Evolutionary conservation across 1,140 invertebrate genomes (phyloP).

Genomic region (Neotoxoptera formosana): DNA sequence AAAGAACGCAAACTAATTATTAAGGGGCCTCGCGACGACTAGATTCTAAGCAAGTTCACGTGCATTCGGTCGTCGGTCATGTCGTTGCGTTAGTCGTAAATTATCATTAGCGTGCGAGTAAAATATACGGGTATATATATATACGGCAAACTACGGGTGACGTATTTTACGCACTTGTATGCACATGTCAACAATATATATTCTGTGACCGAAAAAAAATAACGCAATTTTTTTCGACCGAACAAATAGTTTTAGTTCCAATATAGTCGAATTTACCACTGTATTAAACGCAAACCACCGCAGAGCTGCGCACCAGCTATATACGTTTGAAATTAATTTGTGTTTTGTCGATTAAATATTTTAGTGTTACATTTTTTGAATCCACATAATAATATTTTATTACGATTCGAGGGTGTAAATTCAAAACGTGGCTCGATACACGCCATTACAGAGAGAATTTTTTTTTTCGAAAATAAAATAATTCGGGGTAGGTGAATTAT

Average conservation of each 20-base stretch:
- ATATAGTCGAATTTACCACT: background rate
- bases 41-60: too few species aligned
- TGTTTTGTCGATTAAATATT: too few species aligned
- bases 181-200: background rate
- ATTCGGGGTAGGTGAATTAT: too few species aligned
- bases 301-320: too few species aligned
- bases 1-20: too few species aligned
- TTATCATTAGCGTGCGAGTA: background rate
- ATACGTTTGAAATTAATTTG: too few species aligned
- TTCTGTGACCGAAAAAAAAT: background rate
- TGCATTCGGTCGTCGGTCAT: too few species aligned
- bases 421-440: background rate
- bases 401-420: background rate
- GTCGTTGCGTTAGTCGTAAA: too few species aligned
- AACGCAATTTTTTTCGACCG: background rate
- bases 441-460: background rate
- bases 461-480: background rate
- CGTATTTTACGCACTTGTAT: background rate
- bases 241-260: background rate
- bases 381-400: background rate
- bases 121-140: background rate
- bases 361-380: too few species aligned
- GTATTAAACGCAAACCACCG: background rate
- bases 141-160: background rate
- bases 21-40: too few species aligned